Evolutionary conservation across 2,113 vertebrate species (phyloP).

Genomic region (Acanthochromis polyacanthus): DNA sequence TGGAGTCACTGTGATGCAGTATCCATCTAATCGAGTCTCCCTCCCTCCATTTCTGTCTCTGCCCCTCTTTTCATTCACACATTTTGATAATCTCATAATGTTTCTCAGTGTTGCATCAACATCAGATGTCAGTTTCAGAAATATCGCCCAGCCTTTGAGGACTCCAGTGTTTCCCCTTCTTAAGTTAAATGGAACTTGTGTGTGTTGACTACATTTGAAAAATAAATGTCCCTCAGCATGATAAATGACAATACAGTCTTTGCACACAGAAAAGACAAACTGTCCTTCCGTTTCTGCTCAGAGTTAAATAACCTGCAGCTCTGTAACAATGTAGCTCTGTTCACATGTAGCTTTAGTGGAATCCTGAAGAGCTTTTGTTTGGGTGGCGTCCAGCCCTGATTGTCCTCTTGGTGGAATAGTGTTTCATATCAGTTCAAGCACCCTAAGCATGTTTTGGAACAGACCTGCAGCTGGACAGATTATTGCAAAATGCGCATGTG

Average conservation of each 20-base stretch:
- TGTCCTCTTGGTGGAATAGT: slow-evolving; percentile 1
- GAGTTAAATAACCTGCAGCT: slow-evolving; percentile 1
- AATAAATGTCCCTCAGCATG: slow-evolving; percentile 16
- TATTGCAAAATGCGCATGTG: slow-evolving; percentile 7
- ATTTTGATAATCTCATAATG: background rate
- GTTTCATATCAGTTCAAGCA: slow-evolving; percentile 20
- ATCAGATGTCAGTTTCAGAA: background rate
- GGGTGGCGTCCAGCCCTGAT: background rate
- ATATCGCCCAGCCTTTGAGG: background rate
- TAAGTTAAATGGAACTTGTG: slow-evolving; percentile 2
- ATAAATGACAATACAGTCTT: slow-evolving; percentile 25
- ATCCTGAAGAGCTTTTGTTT: no score
- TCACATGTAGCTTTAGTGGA: no score
- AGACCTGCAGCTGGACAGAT: slow-evolving; percentile 11
- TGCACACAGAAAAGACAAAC: background rate
- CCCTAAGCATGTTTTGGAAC: slow-evolving; percentile 6
- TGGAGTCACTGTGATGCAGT: background rate
- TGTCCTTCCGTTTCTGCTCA: background rate
- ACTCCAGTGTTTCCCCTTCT: slow-evolving; percentile 23
- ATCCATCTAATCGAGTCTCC: background rate
- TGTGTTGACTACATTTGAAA: background rate
- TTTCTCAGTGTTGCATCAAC: no score
- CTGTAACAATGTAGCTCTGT: no score
- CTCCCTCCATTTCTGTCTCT: slow-evolving; percentile 3
- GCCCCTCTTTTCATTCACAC: slow-evolving; percentile 5